Evolutionary conservation across 2,797 vertebrate genomes (phyloP).

Genomic region (Bradypodion ventrale): DNA sequence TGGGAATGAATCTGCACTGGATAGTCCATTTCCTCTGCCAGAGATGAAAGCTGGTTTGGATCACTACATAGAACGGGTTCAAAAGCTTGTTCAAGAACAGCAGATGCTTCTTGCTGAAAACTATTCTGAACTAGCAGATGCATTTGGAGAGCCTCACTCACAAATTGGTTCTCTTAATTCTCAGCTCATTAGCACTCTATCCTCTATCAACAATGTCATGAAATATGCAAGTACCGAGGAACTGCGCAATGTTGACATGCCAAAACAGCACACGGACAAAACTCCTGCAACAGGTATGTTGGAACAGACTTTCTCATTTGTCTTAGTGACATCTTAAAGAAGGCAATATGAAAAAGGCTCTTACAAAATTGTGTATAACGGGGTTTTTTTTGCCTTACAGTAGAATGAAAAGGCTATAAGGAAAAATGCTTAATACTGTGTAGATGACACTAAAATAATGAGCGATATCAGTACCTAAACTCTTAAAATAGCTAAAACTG

Average conservation of each 20-base stretch:
- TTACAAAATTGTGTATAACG: not conserved
- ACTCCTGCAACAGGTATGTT: conserved; percentile 64
- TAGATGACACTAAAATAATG: not conserved
- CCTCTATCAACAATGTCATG: conserved; percentile 93
- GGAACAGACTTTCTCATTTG: accelerated
- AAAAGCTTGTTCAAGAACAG: conserved; percentile 94
- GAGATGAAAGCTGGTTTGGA: conserved; percentile 80
- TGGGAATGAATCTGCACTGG: conserved; percentile 78
- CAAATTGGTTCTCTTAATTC: conserved; percentile 97
- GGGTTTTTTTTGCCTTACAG: not conserved
- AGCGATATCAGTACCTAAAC: not conserved
- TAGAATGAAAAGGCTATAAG: not conserved
- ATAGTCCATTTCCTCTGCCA: conserved; percentile 56
- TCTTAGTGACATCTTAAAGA: conserved; percentile 58
- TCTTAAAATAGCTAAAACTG: conserved; percentile 17
- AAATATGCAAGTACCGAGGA: conserved; percentile 88
- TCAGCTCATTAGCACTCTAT: conserved; percentile 92
- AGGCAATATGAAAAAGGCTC: conserved; percentile 85
- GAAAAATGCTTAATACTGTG: not conserved
- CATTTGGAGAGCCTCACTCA: conserved; percentile 91
- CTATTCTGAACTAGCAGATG: conserved; percentile 93
- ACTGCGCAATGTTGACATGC: conserved; percentile 69
- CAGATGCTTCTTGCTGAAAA: conserved; percentile 95
- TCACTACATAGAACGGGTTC: conserved; percentile 94
- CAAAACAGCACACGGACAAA: conserved; percentile 63